Conservation (phyloP, 2,797 vertebrate genomes). For the Loriculus beryllinus region DNA sequence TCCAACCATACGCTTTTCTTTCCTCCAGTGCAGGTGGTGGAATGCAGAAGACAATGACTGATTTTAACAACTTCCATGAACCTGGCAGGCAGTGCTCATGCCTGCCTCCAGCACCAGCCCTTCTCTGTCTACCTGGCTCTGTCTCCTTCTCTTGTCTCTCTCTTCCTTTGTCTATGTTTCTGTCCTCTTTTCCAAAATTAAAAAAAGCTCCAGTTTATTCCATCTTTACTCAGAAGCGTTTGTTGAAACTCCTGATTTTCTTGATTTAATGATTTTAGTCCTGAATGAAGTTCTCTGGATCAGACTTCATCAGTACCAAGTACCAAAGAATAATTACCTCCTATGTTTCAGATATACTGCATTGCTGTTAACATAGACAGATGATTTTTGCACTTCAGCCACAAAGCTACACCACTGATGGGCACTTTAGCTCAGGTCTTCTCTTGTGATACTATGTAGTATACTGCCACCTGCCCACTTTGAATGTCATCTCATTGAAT, state of each 20-base stretch:
- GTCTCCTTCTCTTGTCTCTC: neutral
- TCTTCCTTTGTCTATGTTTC: neutral
- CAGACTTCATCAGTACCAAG: neutral
- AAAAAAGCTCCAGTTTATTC: neutral
- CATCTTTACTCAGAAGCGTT: neutral
- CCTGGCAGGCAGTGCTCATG: neutral
- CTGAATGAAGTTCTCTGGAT: neutral
- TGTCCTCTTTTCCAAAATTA: neutral
- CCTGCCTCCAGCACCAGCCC: neutral
- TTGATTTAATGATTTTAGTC: neutral
- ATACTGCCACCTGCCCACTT: neutral
- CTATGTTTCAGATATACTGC: neutral
- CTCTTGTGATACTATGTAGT: neutral
- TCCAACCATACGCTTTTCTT: neutral
- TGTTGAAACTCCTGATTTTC: neutral
- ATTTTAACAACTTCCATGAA: neutral
- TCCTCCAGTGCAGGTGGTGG: neutral
- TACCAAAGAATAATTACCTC: neutral
- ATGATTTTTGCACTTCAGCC: neutral
- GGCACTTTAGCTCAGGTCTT: neutral
- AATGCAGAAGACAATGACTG: neutral
- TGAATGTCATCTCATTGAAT: neutral
- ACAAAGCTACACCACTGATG: neutral
- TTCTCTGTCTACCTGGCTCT: neutral
- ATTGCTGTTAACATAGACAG: neutral